Evolutionary conservation across 2,888 invertebrate species (phyloP).

Genomic region (Cryptus armator): DNA sequence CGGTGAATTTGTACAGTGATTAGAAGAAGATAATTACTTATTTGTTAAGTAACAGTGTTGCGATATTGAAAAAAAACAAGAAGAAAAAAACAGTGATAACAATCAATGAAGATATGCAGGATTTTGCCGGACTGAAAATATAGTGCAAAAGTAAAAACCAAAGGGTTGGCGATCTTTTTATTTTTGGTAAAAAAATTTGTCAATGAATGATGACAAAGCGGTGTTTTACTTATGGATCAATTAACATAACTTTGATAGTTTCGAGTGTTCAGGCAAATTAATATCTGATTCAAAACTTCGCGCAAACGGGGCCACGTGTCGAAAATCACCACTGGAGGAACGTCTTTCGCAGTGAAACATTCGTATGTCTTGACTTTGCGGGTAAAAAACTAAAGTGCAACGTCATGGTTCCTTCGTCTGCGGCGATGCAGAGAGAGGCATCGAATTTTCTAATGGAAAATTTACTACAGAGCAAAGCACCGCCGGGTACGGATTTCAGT

Average conservation of each 20-base stretch:
- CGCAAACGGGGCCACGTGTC: background rate
- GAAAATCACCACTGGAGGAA: background rate
- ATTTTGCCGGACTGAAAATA: background rate
- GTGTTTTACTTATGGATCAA: constrained; percentile 4
- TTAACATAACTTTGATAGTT: constrained; percentile 8
- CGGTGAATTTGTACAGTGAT: constrained; percentile 43
- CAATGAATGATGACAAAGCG: background rate
- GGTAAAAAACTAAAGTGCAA: background rate
- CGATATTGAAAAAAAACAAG: background rate
- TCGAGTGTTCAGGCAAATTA: background rate
- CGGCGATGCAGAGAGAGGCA: constrained; percentile 85
- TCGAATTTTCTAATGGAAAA: constrained; percentile 89
- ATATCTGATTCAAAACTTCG: no score
- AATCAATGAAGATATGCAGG: constrained; percentile 15
- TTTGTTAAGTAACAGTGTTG: constrained; percentile 23
- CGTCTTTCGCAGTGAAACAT: background rate
- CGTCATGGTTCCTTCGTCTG: constrained; percentile 83
- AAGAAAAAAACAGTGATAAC: constrained; percentile 38
- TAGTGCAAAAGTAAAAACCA: background rate
- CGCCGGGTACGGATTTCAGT: constrained; percentile 82
- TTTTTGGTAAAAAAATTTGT: background rate
- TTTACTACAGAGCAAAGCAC: constrained; percentile 87
- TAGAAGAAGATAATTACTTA: background rate
- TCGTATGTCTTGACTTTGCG: background rate
- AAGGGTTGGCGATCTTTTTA: background rate